phyloP scores from a whole-genome alignment of 2,113 vertebrate genomes.

The Mandrillus leucophaeus region DNA sequence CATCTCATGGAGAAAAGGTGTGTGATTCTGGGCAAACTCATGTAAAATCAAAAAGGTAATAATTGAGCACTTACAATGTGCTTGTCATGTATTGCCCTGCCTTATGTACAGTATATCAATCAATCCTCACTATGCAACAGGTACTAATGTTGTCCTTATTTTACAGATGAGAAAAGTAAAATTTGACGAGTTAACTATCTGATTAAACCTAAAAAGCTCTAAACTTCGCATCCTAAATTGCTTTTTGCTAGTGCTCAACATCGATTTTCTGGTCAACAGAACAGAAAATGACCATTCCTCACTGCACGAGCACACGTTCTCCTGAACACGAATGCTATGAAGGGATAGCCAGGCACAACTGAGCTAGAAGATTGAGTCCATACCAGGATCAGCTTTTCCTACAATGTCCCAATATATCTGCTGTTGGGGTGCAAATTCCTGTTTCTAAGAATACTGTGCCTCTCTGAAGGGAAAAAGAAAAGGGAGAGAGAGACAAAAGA shows the following conservation, averaged over 20 bases:
- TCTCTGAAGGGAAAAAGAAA: background rate
- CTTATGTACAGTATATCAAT: rapidly evolving
- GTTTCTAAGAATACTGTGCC: slow-evolving; percentile 5
- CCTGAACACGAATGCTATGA: background rate
- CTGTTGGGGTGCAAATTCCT: background rate
- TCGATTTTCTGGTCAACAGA: background rate
- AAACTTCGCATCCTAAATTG: background rate
- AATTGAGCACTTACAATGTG: background rate
- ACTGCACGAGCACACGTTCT: rapidly evolving
- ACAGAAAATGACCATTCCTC: background rate
- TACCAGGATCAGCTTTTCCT: background rate
- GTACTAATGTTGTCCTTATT: too few relatives aligned
- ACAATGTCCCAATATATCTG: background rate
- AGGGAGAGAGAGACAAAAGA: background rate
- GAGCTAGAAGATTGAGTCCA: background rate
- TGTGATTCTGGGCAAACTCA: background rate
- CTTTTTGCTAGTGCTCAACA: background rate
- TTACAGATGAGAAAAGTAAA: background rate
- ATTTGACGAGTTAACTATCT: background rate
- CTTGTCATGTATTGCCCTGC: background rate
- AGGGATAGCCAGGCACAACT: background rate
- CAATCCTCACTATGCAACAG: rapidly evolving
- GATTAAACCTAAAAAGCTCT: background rate
- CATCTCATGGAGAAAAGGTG: background rate
- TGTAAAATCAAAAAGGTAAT: background rate